phyloP scores from a whole-genome alignment of 2,888 invertebrate species.

The Theristus sp. region DNA sequence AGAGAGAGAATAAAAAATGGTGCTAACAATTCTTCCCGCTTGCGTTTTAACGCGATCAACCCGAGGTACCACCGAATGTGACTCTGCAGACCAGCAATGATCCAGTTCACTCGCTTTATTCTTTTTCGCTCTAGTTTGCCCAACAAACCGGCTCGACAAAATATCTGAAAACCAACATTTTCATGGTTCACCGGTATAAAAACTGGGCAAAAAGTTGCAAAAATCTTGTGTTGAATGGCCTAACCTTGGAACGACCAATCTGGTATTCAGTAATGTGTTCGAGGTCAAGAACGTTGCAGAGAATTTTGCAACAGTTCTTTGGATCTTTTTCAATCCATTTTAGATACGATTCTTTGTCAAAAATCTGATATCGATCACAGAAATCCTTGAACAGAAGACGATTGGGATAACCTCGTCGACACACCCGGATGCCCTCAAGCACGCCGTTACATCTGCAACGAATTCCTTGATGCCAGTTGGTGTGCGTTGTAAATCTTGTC shows the following conservation, averaged over 20 bases:
- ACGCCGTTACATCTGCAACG: slow-evolving; percentile 99
- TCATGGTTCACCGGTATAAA: no score
- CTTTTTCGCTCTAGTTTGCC: slow-evolving; percentile 13
- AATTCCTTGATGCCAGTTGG: no score
- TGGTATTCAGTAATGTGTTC: slow-evolving; percentile 13
- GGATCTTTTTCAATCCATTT: background rate
- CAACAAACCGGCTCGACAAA: slow-evolving; percentile 23
- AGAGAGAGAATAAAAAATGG: no score
- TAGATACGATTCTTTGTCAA: slow-evolving; percentile 7
- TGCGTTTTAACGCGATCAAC: slow-evolving; percentile 2
- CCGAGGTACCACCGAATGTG: slow-evolving; percentile 14
- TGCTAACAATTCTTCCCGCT: background rate
- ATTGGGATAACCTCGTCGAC: slow-evolving; percentile 97
- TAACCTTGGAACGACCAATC: slow-evolving; percentile 18
- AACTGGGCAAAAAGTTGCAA: no score
- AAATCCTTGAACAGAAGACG: slow-evolving; percentile 98
- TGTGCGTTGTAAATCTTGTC: no score
- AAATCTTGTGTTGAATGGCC: no score
- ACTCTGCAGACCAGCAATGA: slow-evolving; percentile 18
- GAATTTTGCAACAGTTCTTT: background rate
- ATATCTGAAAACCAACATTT: slow-evolving; percentile 5
- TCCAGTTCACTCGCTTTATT: slow-evolving; percentile 9
- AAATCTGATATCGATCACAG: slow-evolving; percentile 65
- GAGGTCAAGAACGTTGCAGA: slow-evolving; percentile 10
- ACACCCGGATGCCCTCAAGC: slow-evolving; percentile 99